Evolutionary conservation across 1,140 invertebrate species (phyloP).

Genomic region (Drosophila punjabiensis): DNA sequence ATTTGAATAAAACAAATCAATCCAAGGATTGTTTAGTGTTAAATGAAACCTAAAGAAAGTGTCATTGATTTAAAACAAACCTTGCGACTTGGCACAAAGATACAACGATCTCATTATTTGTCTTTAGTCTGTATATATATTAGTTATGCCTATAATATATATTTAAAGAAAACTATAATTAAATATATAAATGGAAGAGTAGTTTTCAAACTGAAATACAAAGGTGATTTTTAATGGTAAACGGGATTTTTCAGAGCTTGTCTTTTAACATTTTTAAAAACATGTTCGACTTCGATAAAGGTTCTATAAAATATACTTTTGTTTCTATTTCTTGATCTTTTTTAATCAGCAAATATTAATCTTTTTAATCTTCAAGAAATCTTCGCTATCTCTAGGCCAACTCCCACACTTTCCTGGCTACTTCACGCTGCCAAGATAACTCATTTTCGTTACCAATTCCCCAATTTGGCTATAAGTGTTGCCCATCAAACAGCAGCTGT

Average conservation of each 20-base stretch:
- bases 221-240: slow-evolving; percentile 1
- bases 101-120: slow-evolving; percentile 71
- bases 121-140: slow-evolving; percentile 31
- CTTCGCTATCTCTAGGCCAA: neutral
- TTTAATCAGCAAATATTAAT: neutral
- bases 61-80: slow-evolving; percentile 43
- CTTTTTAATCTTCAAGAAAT: slow-evolving; percentile 1
- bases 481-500: slow-evolving; percentile 54
- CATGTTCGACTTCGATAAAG: neutral
- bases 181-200: slow-evolving; percentile 22
- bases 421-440: slow-evolving; percentile 21
- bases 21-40: slow-evolving; percentile 47
- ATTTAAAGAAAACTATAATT: slow-evolving; percentile 30
- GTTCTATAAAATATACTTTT: neutral
- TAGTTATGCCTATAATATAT: slow-evolving; percentile 21
- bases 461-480: slow-evolving; percentile 28
- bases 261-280: no score
- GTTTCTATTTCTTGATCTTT: neutral
- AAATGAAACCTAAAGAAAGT: slow-evolving; percentile 40
- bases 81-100: slow-evolving; percentile 62
- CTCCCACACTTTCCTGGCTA: slow-evolving; percentile 29
- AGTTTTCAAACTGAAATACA: slow-evolving; percentile 43
- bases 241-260: neutral
- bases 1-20: slow-evolving; percentile 60
- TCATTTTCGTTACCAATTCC: slow-evolving; percentile 24